Base-by-base conservation (phyloP, 2,113 vertebrate genomes). In the Holacanthus passer region DNA sequence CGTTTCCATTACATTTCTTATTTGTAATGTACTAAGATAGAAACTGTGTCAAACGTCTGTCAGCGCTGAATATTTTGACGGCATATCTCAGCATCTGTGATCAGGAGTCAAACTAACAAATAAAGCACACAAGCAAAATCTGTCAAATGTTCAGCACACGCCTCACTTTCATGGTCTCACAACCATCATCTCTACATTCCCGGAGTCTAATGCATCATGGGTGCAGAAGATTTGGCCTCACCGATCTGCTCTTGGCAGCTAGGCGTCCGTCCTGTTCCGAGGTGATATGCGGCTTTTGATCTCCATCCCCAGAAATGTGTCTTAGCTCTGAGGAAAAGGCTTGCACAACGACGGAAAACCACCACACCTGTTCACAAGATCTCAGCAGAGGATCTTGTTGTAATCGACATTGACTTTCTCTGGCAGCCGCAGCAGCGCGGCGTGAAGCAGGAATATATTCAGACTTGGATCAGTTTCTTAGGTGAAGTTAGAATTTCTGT, bases 281-380 rank as follows among this genome's bases (percentile, higher is more conserved):
- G 31, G 24, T 83, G 67, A 88, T 77, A 20, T 50, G 79, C 69
- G 66, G 72, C 62, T 75, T 82, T 83, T 85, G 79, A 89, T 86
- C 31, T 77, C 52, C 58, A 8, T 31, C 65, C 41, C 2, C 27
- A 84, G 47, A 72, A 71, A 60, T 68, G 43, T 58, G 39, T 22
- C 24, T 77, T 65, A 22, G 29, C 31, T 80, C 31, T 45, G 27
- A 58, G 62, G 35, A 20, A 64, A 85, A 77, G 4, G 7, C 7
- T 82, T 73, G 48, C 62, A 67, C 82, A 73, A 47, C 16, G n/a
- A 58, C 59, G 16, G 48, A 19, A 66, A 75, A 64, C 29, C 27
- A 10, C 43, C 27, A 8, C 65, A 72, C 24, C 20, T 24, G 32
- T 43, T 43, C 43, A 17, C 16, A 41, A 50, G 60, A 22, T 70